Percentiles rank a stretch among this genome's conserved stretches.
Evolutionary conservation across 2,797 vertebrate species (phyloP).

Genomic region (Micrastur ruficollis): DNA sequence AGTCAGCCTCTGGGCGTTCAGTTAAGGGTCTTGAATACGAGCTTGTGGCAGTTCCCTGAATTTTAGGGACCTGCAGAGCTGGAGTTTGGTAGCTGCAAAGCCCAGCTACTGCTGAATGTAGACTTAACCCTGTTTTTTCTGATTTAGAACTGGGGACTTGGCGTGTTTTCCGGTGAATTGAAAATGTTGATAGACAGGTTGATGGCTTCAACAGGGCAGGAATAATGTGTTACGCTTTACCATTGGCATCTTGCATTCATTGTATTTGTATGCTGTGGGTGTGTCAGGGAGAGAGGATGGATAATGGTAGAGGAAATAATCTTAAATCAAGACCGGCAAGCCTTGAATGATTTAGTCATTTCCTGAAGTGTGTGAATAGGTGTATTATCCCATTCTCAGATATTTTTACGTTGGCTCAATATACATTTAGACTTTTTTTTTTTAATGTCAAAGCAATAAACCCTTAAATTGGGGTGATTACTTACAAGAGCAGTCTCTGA

Average conservation of each 20-base stretch:
- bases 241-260: neutral
- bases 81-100: neutral
- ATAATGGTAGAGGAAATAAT: neutral
- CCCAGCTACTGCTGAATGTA: neutral
- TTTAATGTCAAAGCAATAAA: slow-evolving; percentile 6
- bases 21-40: neutral
- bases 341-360: slow-evolving; percentile 14
- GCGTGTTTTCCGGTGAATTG: neutral
- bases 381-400: neutral
- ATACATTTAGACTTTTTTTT: neutral
- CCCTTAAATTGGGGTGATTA: neutral
- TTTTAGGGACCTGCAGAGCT: neutral
- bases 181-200: neutral
- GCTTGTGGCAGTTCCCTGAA: neutral
- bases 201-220: neutral
- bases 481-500: neutral
- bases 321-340: neutral
- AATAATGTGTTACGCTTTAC: neutral
- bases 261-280: neutral
- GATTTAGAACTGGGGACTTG: neutral
- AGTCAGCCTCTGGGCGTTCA: rapidly evolving
- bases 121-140: neutral
- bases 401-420: neutral
- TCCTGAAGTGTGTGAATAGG: slow-evolving; percentile 2
- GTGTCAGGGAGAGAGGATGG: neutral